These are phyloP conservation scores for Psilanteris sp. DNA, from an alignment of 1,140 invertebrate genomes.

Conservation along the genomic window DNA sequence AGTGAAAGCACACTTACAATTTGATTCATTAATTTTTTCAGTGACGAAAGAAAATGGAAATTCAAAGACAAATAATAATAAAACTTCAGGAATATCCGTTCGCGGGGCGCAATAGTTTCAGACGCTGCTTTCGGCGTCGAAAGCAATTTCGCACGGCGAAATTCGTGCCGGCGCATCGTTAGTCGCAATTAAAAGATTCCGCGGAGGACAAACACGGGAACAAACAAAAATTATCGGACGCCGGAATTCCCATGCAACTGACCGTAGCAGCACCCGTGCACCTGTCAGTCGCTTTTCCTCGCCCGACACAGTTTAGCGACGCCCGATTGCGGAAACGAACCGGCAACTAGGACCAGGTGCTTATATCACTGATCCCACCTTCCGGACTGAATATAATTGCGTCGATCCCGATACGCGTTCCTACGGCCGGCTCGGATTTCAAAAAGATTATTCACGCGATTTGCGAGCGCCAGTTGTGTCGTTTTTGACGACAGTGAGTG, in stretches of 20 bases:
- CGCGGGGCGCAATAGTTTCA: too few species aligned
- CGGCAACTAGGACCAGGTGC: conserved; percentile 32
- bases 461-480: too few species aligned
- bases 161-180: conserved; percentile 35
- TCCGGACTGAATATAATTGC: conserved; percentile 25
- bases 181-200: conserved; percentile 52
- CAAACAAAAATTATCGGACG: conserved; percentile 54
- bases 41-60: too few species aligned
- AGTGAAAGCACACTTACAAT: too few species aligned
- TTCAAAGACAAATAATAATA: too few species aligned
- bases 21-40: too few species aligned
- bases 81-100: too few species aligned
- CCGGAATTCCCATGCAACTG: conserved; percentile 51
- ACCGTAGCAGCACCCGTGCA: conserved; percentile 47
- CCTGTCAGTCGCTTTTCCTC: conserved; percentile 41
- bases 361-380: conserved; percentile 30
- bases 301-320: conserved; percentile 23
- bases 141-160: too few species aligned
- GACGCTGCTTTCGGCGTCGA: too few species aligned
- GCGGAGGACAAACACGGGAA: conserved; percentile 7
- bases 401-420: neutral
- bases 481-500: too few species aligned
- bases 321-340: conserved; percentile 34
- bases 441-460: too few species aligned
- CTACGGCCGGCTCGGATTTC: too few species aligned